A percentile compares a stretch with the other conserved stretches of the same genome.
Conservation (phyloP, 30 jellyfish, hydroid and myxozoan genomes). For the Nemopilema nomurai region DNA sequence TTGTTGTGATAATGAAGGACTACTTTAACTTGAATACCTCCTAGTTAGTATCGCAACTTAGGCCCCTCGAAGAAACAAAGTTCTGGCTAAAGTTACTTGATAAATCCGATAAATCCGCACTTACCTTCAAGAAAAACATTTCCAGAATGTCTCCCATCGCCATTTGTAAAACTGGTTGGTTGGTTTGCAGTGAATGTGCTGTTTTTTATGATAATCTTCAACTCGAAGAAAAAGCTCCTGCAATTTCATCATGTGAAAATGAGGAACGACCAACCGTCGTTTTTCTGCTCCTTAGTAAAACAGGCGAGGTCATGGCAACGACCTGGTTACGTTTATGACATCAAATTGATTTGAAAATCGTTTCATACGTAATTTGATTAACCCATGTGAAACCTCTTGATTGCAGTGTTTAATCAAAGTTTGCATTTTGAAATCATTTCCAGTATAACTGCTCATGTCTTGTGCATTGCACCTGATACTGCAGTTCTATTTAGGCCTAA, state of each 20-base stretch:
- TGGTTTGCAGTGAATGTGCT: not conserved
- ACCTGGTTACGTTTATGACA: constrained; percentile 38
- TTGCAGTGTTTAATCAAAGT: no score
- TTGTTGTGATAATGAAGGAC: no score
- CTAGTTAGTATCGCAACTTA: not conserved
- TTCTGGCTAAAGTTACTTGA: not conserved
- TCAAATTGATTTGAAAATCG: constrained; percentile 14
- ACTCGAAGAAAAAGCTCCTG: constrained; percentile 55
- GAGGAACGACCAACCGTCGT: constrained; percentile 24
- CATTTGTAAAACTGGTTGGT: not conserved
- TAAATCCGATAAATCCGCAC: not conserved
- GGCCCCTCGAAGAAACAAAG: not conserved
- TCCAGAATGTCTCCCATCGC: constrained; percentile 26
- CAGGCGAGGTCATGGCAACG: constrained; percentile 29
- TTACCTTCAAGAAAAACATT: constrained; percentile 20
- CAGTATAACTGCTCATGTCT: no score
- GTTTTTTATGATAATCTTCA: not conserved
- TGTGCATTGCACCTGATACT: no score
- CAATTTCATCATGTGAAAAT: constrained; percentile 2
- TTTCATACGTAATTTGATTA: not conserved
- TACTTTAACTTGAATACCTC: not conserved
- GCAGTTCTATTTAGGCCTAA: no score
- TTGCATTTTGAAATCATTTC: no score
- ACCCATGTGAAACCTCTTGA: no score
- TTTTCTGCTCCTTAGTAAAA: not conserved